Evolutionary conservation across 1,140 invertebrate species (phyloP), one percentile per base, ranked within the genome.

Genomic region (Scaptomyza hsui): DNA sequence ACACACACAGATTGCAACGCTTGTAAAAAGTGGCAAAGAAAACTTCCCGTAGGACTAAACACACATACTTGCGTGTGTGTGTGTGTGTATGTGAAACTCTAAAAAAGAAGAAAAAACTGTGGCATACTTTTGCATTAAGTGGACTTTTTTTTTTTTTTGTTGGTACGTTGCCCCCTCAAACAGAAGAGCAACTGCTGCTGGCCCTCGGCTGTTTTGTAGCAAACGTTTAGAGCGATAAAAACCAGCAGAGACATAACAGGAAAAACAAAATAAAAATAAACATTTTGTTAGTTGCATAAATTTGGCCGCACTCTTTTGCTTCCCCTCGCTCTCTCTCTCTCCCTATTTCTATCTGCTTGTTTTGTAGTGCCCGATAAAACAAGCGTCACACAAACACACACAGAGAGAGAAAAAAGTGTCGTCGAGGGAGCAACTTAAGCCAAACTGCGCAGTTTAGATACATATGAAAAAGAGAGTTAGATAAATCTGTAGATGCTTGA

Each of bases 281-380:
- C 67, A 86, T 88, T 78, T 86, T 77, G 78, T 75, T 86, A 78
- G 82, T 88, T 88, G 82, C 78, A 86, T 86, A 88, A 88, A 86
- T 88, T 88, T 75, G 26, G 64, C 62, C 59, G 48, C 19, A 7
- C 26, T 29, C 59, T 26, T 60, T 60, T 13, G 63, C 10, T 10
- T 7, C 47, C n/a, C 49, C 44, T 51, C 29, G 60, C 32, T 24
- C 24, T 10, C 10, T 59, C n/a, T 56, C 44, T 51, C 29, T 67
- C 32, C 6, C 24, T 24, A 5, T 24, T 24, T 24, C 24, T 24
- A 51, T 42, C 41, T 70, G 72, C 79, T 78, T 67, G 55, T 67
- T 59, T 60, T 12, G 35, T n/a, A 10, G n/a, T 15, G 15, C 19
- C 60, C n/a, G 64, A 68, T 60, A 68, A 68, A 65, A 24, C 37